Conservation (phyloP, 2,888 invertebrate species). For the Psococerastis gibbosa region DNA sequence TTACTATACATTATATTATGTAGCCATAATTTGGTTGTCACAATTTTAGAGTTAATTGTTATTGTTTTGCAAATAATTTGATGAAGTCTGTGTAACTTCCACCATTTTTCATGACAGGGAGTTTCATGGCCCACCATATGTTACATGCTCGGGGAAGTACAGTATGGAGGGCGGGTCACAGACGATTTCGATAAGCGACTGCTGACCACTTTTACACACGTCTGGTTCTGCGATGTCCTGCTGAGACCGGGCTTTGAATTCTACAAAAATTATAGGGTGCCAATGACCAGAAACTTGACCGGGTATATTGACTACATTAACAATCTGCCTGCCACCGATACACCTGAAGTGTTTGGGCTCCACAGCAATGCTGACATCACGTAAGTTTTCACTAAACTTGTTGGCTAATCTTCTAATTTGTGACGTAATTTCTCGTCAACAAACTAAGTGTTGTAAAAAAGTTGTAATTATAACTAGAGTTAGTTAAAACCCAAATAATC, state of each 20-base stretch:
- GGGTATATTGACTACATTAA: constrained; percentile 76
- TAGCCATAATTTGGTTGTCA: no score
- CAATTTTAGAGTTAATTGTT: no score
- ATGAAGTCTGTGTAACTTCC: no score
- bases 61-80: no score
- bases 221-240: constrained; percentile 87
- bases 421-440: no score
- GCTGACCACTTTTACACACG: constrained; percentile 79
- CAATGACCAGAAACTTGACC: constrained; percentile 58
- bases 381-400: no score
- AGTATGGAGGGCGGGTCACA: constrained; percentile 78
- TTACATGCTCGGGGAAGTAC: constrained; percentile 89
- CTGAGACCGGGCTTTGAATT: constrained; percentile 80
- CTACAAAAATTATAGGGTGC: constrained; percentile 77
- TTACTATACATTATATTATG: no score
- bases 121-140: constrained; percentile 95
- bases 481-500: no score
- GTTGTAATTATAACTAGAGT: no score
- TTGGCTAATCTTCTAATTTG: no score
- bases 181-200: constrained; percentile 93
- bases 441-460: no score
- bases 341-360: constrained; percentile 91
- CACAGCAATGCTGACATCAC: constrained; percentile 94
- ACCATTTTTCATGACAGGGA: no score
- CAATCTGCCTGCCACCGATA: constrained; percentile 63